These are phyloP conservation scores for Psilopogon haemacephalus DNA, from an alignment of 2,113 vertebrate genomes.

Conservation along the genomic window DNA sequence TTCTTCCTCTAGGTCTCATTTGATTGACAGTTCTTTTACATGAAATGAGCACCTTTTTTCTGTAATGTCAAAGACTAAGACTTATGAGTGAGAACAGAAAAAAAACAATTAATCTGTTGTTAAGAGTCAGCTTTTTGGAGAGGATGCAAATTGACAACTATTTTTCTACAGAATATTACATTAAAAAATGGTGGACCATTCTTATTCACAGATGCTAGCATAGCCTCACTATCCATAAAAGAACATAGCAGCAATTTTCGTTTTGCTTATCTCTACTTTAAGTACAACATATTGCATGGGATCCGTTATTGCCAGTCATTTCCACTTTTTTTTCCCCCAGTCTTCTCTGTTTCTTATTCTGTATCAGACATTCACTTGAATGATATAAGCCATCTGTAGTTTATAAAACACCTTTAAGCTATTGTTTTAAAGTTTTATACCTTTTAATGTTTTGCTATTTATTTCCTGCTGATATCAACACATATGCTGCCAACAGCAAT, in stretches of 20 bases:
- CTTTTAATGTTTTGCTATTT: slow-evolving; percentile 78
- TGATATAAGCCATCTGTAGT: slow-evolving; percentile 71
- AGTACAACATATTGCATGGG: slow-evolving; percentile 63
- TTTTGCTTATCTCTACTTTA: slow-evolving; percentile 54
- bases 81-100: neutral
- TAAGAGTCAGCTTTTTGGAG: neutral
- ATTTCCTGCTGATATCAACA: slow-evolving; percentile 78
- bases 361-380: slow-evolving; percentile 67
- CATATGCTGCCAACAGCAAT: slow-evolving; percentile 74
- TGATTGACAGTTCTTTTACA: neutral
- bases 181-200: neutral
- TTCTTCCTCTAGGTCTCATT: neutral
- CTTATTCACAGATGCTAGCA: neutral
- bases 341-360: slow-evolving; percentile 65
- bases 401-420: slow-evolving; percentile 80
- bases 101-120: neutral
- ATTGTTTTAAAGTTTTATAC: slow-evolving; percentile 79
- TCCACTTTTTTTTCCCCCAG: neutral
- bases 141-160: neutral
- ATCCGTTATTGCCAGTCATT: slow-evolving; percentile 62
- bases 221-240: neutral
- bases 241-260: slow-evolving; percentile 19
- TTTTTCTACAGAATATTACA: neutral
- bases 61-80: neutral
- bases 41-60: neutral